phyloP scores from a whole-genome alignment of 2,113 vertebrate genomes.

The Phycodurus eques region DNA sequence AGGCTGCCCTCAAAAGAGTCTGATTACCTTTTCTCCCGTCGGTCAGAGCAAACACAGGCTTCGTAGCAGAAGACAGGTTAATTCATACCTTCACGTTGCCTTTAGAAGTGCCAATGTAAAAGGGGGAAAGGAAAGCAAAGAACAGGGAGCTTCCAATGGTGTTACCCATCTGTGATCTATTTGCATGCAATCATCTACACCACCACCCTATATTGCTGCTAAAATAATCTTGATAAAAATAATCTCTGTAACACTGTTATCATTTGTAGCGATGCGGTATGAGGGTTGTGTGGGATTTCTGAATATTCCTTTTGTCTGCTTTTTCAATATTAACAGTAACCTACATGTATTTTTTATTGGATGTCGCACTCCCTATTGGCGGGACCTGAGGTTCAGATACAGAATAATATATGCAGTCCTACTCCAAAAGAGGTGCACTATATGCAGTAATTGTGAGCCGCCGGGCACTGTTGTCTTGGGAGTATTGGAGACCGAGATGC shows the following conservation, averaged over 20 bases:
- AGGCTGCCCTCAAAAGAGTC: conserved; percentile 59
- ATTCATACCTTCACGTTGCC: conserved; percentile 18
- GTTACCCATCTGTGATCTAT: neutral
- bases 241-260: neutral
- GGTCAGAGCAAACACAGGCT: conserved; percentile 48
- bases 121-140: neutral
- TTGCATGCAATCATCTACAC: neutral
- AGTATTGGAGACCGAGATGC: conserved; percentile 45
- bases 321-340: conserved; percentile 20
- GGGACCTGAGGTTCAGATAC: conserved; percentile 42
- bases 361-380: conserved; percentile 46
- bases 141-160: neutral
- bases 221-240: neutral
- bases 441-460: conserved; percentile 52
- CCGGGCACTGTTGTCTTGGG: conserved; percentile 48
- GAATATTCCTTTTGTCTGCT: conserved; percentile 1
- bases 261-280: neutral
- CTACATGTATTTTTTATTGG: conserved; percentile 55
- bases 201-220: neutral
- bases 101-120: conserved; percentile 6
- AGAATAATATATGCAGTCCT: conserved; percentile 60
- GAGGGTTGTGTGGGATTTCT: neutral
- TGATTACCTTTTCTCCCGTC: conserved; percentile 52
- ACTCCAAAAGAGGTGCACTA: conserved; percentile 44
- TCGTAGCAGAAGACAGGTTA: conserved; percentile 20